A percentile compares a stretch with the other conserved stretches of the same genome.
These are phyloP conservation scores for Pseudorhombus dupliciocellatus DNA, from an alignment of 2,113 vertebrate species.

Conservation along the genomic window DNA sequence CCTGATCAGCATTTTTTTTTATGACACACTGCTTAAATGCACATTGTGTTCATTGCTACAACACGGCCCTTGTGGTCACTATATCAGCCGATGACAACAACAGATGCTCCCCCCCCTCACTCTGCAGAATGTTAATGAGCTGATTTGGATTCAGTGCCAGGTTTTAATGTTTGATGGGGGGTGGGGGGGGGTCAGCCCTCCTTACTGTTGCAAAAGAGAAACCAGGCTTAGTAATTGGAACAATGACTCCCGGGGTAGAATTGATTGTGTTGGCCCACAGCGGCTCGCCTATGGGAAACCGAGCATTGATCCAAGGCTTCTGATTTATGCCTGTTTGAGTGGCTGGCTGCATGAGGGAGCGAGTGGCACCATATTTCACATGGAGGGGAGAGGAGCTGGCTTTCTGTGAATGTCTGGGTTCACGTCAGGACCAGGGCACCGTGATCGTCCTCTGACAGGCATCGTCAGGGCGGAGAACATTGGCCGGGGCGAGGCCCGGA, in stretches of 20 bases:
- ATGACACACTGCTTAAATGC: constrained; percentile 19
- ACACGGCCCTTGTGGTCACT: constrained; percentile 11
- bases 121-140: constrained; percentile 52
- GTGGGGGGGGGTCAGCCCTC: constrained; percentile 1
- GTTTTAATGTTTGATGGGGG: constrained; percentile 40
- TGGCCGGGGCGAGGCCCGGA: background rate
- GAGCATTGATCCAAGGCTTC: constrained; percentile 52
- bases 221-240: constrained; percentile 57
- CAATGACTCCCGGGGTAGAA: constrained; percentile 48
- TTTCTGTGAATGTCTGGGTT: constrained; percentile 27
- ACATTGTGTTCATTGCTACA: background rate
- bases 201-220: constrained; percentile 35
- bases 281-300: constrained; percentile 58
- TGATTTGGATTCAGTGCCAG: constrained; percentile 48
- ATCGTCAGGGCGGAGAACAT: constrained; percentile 20
- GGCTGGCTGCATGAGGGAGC: constrained; percentile 32
- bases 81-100: constrained; percentile 39
- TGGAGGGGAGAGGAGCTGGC: constrained; percentile 10
- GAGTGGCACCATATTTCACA: constrained; percentile 56
- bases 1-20: constrained; percentile 10
- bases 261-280: constrained; percentile 66
- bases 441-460: constrained; percentile 2
- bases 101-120: constrained; percentile 10
- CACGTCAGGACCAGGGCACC: constrained; percentile 21
- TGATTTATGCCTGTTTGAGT: constrained; percentile 61